Evolutionary conservation across 2,888 invertebrate species (phyloP).

Genomic region (Torymus aiolomorphi): DNA sequence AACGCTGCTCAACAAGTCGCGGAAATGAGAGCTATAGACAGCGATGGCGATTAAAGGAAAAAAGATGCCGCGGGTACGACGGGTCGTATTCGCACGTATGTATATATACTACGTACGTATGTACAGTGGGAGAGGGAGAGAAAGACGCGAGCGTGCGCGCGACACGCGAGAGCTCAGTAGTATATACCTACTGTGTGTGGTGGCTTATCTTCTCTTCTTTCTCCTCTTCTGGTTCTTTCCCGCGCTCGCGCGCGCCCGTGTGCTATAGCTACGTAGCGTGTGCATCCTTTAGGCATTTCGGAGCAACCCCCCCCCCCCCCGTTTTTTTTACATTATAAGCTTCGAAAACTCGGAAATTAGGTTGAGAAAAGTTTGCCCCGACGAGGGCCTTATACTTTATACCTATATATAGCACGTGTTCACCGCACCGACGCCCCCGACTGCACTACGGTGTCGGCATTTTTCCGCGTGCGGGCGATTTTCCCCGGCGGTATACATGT

Average conservation of each 20-base stretch:
- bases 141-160: constrained; percentile 1
- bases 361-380: too few species aligned
- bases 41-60: constrained; percentile 38
- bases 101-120: too few species aligned
- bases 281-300: not conserved
- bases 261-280: not conserved
- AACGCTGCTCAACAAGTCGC: constrained; percentile 41
- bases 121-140: not conserved
- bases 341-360: too few species aligned
- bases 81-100: too few species aligned
- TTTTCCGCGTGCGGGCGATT: constrained; percentile 18
- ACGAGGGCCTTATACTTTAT: too few species aligned
- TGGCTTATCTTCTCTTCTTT: constrained; percentile 34
- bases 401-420: too few species aligned
- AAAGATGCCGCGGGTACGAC: not conserved
- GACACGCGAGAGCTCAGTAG: constrained; percentile 1
- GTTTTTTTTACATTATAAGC: too few species aligned
- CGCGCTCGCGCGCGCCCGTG: too few species aligned
- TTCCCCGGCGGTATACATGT: not conserved
- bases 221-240: not conserved
- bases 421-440: too few species aligned
- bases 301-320: too few species aligned
- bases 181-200: too few species aligned
- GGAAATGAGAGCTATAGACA: constrained; percentile 8
- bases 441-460: constrained; percentile 2